These are phyloP conservation scores for Mya arenaria DNA, from an alignment of 1,140 invertebrate genomes.

Conservation along the genomic window DNA sequence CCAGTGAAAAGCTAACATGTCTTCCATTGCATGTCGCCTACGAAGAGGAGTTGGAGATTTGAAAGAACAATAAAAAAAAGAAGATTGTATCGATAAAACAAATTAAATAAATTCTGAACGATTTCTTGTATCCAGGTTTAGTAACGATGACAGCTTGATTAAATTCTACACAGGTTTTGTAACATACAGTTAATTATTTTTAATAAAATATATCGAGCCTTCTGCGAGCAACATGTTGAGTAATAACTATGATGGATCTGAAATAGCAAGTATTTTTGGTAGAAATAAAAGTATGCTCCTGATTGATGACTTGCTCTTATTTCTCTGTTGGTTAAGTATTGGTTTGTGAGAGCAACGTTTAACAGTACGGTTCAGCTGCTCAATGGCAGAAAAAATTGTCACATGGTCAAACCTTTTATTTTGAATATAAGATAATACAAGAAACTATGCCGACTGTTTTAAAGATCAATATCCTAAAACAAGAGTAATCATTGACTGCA, in stretches of 20 bases:
- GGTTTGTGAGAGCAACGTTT: slow-evolving; percentile 49
- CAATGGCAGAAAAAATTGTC: slow-evolving; percentile 57
- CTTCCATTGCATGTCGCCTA: too few species aligned
- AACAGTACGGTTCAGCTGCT: slow-evolving; percentile 50
- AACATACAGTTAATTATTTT: neutral
- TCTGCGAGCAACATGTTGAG: slow-evolving; percentile 14
- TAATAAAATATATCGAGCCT: slow-evolving; percentile 46
- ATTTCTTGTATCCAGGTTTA: neutral
- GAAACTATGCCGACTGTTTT: slow-evolving; percentile 83
- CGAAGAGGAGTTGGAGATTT: too few species aligned
- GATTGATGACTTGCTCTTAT: slow-evolving; percentile 58
- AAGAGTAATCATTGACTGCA: slow-evolving; percentile 52
- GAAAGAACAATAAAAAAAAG: too few species aligned
- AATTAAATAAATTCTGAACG: too few species aligned
- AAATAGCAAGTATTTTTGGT: neutral
- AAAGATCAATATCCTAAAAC: slow-evolving; percentile 44
- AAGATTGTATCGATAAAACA: too few species aligned
- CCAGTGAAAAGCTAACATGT: too few species aligned
- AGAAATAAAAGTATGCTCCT: slow-evolving; percentile 11
- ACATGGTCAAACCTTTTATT: slow-evolving; percentile 57
- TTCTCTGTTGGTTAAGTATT: slow-evolving; percentile 54
- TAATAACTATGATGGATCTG: slow-evolving; percentile 35
- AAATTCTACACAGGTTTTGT: slow-evolving; percentile 38
- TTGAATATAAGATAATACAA: slow-evolving; percentile 35
- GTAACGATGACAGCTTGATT: slow-evolving; percentile 8